A percentile compares a stretch with the other conserved stretches of the same genome.
These are phyloP conservation scores for Rhyzopertha dominica DNA, from an alignment of 1,140 invertebrate genomes.

Conservation along the genomic window DNA sequence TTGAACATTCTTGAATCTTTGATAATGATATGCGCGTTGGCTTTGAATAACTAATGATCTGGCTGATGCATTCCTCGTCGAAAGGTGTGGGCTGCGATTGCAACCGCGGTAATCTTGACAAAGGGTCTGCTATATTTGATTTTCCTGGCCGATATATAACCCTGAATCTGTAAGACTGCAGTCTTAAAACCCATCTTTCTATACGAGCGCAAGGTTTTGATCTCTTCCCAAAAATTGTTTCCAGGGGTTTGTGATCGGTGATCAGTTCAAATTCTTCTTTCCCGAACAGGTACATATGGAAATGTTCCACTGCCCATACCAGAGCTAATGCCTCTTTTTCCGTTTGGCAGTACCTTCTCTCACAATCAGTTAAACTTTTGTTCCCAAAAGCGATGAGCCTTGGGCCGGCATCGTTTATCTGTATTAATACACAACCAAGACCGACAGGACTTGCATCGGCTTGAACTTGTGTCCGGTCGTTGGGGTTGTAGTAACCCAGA, in stretches of 20 bases:
- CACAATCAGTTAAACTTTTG: constrained; percentile 38
- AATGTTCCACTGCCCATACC: constrained; percentile 35
- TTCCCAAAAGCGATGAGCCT: constrained; percentile 42
- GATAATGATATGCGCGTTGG: neutral
- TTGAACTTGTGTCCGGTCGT: constrained; percentile 36
- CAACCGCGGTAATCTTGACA: constrained; percentile 38
- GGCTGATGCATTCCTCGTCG: constrained; percentile 2
- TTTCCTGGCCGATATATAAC: constrained; percentile 40
- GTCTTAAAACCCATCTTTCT: constrained; percentile 39
- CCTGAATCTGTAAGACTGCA: constrained; percentile 38
- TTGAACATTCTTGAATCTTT: neutral
- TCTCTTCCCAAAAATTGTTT: constrained; percentile 37
- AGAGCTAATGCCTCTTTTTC: constrained; percentile 42
- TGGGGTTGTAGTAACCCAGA: constrained; percentile 48
- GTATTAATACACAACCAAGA: constrained; percentile 38
- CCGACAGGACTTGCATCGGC: constrained; percentile 47
- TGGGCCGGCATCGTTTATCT: constrained; percentile 10
- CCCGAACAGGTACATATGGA: constrained; percentile 27
- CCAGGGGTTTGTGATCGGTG: constrained; percentile 36
- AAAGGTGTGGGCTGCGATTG: neutral
- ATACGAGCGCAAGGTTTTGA: constrained; percentile 38
- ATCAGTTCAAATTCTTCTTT: constrained; percentile 12
- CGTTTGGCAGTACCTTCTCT: constrained; percentile 45
- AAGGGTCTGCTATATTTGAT: constrained; percentile 41
- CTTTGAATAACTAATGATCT: neutral